Percentiles rank a stretch among this genome's conserved stretches.
These are phyloP conservation scores for Philereme transversata DNA, from an alignment of 2,888 invertebrate species.

Conservation along the genomic window DNA sequence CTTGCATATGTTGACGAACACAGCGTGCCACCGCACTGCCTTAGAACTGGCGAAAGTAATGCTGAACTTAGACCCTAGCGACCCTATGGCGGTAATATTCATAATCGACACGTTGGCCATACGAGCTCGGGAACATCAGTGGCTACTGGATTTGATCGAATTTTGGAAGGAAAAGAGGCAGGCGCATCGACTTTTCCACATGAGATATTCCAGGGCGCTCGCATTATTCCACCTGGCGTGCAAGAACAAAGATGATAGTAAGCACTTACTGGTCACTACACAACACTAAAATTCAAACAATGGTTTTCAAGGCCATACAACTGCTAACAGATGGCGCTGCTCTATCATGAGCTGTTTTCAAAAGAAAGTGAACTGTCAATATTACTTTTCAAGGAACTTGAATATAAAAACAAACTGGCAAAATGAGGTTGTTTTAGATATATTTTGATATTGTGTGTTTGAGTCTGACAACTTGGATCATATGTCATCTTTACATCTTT, in stretches of 20 bases:
- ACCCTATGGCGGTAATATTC: conserved; percentile 89
- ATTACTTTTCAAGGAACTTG: no score
- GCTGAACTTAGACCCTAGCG: conserved; percentile 89
- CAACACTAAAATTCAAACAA: no score
- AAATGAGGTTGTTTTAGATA: no score
- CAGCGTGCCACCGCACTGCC: conserved; percentile 93
- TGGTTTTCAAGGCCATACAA: no score
- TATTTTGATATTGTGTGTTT: no score
- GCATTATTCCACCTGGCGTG: conserved; percentile 57
- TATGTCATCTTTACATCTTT: no score
- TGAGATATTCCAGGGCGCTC: conserved; percentile 61
- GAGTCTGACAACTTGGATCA: no score
- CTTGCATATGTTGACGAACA: conserved; percentile 88
- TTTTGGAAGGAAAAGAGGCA: conserved; percentile 48
- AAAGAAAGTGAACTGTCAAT: no score
- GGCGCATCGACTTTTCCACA: conserved; percentile 54
- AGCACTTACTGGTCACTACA: conserved; percentile 10
- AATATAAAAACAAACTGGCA: no score
- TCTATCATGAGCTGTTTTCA: no score
- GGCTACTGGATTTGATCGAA: conserved; percentile 77
- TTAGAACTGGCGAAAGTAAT: conserved; percentile 93
- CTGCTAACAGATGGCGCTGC: no score
- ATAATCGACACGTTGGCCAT: conserved; percentile 92
- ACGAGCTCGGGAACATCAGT: conserved; percentile 88
- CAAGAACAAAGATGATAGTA: conserved; percentile 51